Conservation (phyloP, 92 coral and sea anemone species). For the Nematostella vectensis region DNA sequence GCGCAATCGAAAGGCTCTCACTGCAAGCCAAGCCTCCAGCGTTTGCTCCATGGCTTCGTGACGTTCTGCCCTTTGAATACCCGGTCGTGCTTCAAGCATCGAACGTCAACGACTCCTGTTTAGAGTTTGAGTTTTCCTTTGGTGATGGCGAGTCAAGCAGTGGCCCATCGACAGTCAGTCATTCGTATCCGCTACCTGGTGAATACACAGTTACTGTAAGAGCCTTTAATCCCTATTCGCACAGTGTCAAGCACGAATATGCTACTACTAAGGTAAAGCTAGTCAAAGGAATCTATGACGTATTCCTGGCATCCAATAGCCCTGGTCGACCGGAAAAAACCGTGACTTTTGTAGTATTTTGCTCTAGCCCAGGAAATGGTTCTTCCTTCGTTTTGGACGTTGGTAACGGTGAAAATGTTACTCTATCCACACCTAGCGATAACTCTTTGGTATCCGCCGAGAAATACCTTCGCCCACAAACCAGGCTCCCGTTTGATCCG, state of each 20-base stretch:
- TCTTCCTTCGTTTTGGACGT: conserved; percentile 51
- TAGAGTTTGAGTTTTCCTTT: conserved; percentile 55
- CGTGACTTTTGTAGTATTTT: conserved; percentile 64
- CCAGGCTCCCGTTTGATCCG: conserved; percentile 61
- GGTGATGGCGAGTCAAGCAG: conserved; percentile 14
- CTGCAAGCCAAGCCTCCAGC: too few species aligned
- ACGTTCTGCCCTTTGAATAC: conserved; percentile 73
- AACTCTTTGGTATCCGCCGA: conserved; percentile 7
- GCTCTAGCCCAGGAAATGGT: conserved; percentile 50
- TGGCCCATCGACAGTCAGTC: conserved; percentile 15
- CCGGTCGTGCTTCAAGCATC: conserved; percentile 43
- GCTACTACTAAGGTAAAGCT: conserved; percentile 8
- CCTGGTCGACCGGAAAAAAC: conserved; percentile 39
- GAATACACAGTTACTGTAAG: conserved; percentile 36
- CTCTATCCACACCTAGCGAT: conserved; percentile 14
- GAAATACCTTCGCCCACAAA: conserved; percentile 15
- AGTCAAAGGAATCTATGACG: conserved; percentile 52
- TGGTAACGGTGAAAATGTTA: conserved; percentile 28
- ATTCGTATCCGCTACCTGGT: conserved; percentile 56
- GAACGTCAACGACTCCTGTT: conserved; percentile 54
- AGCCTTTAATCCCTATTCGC: conserved; percentile 24
- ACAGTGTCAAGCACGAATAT: background rate
- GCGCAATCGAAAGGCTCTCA: too few species aligned
- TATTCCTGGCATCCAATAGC: conserved; percentile 54
- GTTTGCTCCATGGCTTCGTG: too few species aligned